Percentiles rank a stretch among this genome's conserved stretches.
phyloP scores from a whole-genome alignment of 2,797 vertebrate species.

The Halcyon leucocephala region DNA sequence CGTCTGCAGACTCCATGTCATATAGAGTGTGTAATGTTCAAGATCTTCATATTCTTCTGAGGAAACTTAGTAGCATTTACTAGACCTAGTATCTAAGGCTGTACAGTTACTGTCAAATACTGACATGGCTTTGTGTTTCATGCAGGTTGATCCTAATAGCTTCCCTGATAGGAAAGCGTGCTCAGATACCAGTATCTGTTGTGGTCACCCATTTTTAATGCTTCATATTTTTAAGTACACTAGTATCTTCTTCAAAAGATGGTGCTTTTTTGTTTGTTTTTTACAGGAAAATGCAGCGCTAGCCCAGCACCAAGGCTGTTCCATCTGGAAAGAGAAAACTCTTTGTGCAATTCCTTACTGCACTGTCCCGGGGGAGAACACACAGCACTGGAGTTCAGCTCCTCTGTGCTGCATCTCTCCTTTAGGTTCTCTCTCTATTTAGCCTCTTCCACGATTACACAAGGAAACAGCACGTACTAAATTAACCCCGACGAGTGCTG shows the following conservation, averaged over 20 bases:
- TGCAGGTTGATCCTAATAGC: background rate
- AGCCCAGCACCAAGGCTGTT: background rate
- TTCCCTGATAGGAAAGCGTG: background rate
- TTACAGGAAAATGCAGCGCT: background rate
- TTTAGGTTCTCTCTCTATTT: background rate
- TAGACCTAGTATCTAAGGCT: background rate
- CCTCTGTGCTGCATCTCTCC: background rate
- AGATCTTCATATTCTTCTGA: background rate
- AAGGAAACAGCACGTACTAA: background rate
- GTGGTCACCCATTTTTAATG: background rate
- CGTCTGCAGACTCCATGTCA: background rate
- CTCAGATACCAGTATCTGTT: background rate
- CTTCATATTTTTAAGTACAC: background rate
- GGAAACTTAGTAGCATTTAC: background rate
- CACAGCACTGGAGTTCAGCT: background rate
- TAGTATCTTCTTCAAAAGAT: background rate
- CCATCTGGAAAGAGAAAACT: too few relatives aligned
- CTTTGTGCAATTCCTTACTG: too few relatives aligned
- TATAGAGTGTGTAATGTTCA: background rate
- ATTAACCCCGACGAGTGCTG: accelerated
- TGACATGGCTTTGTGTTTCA: background rate
- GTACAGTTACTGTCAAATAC: background rate
- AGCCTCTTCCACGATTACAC: background rate
- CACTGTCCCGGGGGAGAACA: too few relatives aligned
- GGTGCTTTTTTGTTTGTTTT: background rate